Percentiles rank a stretch among this genome's conserved stretches.
Conservation (phyloP, 1,140 invertebrate genomes). For the Nixonia krombeini region DNA sequence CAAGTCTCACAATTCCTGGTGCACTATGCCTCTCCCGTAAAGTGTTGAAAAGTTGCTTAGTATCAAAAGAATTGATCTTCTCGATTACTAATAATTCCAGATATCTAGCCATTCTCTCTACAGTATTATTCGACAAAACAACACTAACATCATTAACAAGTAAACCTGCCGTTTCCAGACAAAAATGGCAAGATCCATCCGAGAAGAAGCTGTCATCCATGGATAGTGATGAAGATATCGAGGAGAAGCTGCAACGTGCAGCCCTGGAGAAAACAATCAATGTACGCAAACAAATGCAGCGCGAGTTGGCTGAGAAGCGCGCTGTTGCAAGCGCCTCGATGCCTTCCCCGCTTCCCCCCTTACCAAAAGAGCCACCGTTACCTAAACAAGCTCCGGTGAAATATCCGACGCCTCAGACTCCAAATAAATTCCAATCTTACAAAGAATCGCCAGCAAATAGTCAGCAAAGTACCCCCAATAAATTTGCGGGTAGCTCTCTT, state of each 20-base stretch:
- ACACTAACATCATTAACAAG: conserved; percentile 27
- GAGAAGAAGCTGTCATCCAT: conserved; percentile 55
- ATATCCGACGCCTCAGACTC: conserved; percentile 63
- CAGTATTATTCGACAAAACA: conserved; percentile 43
- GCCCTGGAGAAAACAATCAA: conserved; percentile 65
- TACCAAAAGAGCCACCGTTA: conserved; percentile 66
- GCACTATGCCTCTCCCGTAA: no score
- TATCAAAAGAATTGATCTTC: neutral
- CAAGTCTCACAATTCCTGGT: no score
- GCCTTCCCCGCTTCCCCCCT: conserved; percentile 68
- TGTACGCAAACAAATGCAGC: conserved; percentile 67
- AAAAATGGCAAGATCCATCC: conserved; percentile 64
- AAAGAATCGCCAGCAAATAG: conserved; percentile 53
- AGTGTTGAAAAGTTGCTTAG: neutral
- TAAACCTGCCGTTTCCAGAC: conserved; percentile 44
- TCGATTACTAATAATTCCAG: conserved; percentile 30
- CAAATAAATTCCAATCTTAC: conserved; percentile 63
- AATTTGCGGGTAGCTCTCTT: conserved; percentile 56
- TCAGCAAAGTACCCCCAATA: conserved; percentile 47
- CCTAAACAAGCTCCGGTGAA: conserved; percentile 66
- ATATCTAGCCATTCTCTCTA: conserved; percentile 43
- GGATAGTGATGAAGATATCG: conserved; percentile 63
- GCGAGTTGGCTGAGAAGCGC: conserved; percentile 66
- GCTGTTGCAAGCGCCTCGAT: conserved; percentile 57
- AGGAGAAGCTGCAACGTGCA: conserved; percentile 61